These are phyloP conservation scores for Xestia c-nigrum DNA, from an alignment of 2,888 invertebrate species.

Conservation along the genomic window DNA sequence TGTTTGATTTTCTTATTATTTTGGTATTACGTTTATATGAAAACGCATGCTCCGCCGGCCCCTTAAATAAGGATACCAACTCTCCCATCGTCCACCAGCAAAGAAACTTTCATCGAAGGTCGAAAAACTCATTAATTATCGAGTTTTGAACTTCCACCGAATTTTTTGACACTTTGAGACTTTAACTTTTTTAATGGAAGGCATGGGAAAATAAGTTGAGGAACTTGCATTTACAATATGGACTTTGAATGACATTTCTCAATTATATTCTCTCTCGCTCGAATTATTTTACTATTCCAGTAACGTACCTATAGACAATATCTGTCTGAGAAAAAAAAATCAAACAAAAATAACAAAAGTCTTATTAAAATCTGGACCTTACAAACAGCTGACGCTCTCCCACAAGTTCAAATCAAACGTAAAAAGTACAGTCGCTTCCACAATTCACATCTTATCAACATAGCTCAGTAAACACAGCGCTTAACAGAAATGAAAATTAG, in stretches of 20 bases:
- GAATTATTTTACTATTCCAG: background rate
- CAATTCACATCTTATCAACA: constrained; percentile 45
- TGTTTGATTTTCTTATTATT: too few relatives aligned
- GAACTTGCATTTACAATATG: background rate
- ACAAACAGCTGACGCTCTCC: constrained; percentile 31
- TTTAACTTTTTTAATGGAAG: constrained; percentile 40
- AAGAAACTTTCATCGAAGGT: constrained; percentile 14
- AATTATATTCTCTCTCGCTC: background rate
- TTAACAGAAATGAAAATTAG: constrained; percentile 64
- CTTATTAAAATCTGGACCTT: background rate
- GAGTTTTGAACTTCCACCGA: constrained; percentile 32
- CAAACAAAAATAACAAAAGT: background rate
- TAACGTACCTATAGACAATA: background rate
- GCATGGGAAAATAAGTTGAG: constrained; percentile 13
- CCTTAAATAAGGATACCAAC: constrained; percentile 10
- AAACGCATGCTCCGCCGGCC: too few relatives aligned
- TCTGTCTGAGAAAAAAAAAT: background rate
- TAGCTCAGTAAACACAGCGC: constrained; percentile 44
- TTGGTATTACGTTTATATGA: too few relatives aligned
- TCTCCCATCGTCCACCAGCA: constrained; percentile 7
- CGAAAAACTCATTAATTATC: constrained; percentile 46
- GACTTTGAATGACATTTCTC: background rate
- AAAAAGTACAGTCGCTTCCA: constrained; percentile 42
- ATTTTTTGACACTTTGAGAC: constrained; percentile 49
- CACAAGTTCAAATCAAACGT: constrained; percentile 25